Conservation (phyloP, 2,888 invertebrate species). For the Sylvicola fuscatus region DNA sequence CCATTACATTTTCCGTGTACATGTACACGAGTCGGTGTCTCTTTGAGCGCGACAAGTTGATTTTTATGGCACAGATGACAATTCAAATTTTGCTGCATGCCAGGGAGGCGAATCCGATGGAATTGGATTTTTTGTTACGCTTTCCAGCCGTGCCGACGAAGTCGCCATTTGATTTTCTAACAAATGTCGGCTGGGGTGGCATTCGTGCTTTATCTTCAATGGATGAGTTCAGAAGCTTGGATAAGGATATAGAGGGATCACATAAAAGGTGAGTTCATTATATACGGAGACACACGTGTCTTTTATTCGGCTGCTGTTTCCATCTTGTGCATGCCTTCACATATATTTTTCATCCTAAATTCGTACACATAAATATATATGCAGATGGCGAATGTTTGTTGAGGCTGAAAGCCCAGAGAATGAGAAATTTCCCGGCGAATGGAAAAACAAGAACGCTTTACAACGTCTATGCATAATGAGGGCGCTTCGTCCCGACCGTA, state of each 20-base stretch:
- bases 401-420: slow-evolving; percentile 85
- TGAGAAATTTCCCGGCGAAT: slow-evolving; percentile 87
- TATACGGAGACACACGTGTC: no score
- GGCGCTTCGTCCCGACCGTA: slow-evolving; percentile 75
- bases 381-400: slow-evolving; percentile 74
- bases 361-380: no score
- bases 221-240: slow-evolving; percentile 64
- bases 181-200: slow-evolving; percentile 61
- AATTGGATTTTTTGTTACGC: slow-evolving; percentile 71
- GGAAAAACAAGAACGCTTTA: slow-evolving; percentile 74
- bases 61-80: slow-evolving; percentile 71
- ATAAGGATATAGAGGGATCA: slow-evolving; percentile 80
- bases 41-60: slow-evolving; percentile 81
- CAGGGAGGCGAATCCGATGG: slow-evolving; percentile 48
- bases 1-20: slow-evolving; percentile 69
- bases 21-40: slow-evolving; percentile 77
- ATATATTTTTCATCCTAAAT: no score
- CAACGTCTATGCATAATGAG: slow-evolving; percentile 85
- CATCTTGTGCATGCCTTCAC: no score
- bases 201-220: slow-evolving; percentile 54
- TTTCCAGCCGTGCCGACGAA: slow-evolving; percentile 56
- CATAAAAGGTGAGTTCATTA: slow-evolving; percentile 37
- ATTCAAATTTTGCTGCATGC: slow-evolving; percentile 40
- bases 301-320: no score
- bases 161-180: slow-evolving; percentile 69